Evolutionary conservation across 92 coral and sea anemone genomes (phyloP).

Genomic region (Siderastrea siderea): DNA sequence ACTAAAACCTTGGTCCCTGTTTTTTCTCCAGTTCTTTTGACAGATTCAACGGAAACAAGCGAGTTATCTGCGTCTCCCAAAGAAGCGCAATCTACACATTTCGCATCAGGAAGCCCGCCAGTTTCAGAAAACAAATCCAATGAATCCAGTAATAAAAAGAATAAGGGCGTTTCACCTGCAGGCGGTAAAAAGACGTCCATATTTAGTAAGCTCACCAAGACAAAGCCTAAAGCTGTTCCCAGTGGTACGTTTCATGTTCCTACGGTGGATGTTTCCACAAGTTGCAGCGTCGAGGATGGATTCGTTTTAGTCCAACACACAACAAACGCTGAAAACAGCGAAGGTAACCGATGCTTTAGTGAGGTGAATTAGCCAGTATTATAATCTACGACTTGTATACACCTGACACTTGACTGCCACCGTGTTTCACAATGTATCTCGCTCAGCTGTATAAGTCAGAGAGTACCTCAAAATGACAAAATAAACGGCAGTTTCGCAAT

Average conservation of each 20-base stretch:
- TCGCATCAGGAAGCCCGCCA: conserved; percentile 27
- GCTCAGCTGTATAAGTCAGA: no score
- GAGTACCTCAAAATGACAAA: neutral
- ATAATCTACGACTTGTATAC: neutral
- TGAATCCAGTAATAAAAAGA: neutral
- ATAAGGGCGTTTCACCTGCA: conserved; percentile 3
- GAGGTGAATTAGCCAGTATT: neutral
- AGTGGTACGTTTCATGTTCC: conserved; percentile 19
- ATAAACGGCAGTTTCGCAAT: neutral
- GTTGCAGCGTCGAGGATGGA: conserved; percentile 59
- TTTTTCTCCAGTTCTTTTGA: conserved; percentile 1
- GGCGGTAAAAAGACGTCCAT: conserved; percentile 61
- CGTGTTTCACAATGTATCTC: neutral
- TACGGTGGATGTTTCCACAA: conserved; percentile 2
- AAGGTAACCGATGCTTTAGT: conserved; percentile 6
- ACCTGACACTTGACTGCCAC: neutral
- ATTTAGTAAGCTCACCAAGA: conserved; percentile 75
- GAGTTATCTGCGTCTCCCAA: conserved; percentile 10
- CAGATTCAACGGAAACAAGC: conserved; percentile 16
- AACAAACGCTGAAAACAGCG: neutral
- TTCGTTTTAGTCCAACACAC: conserved; percentile 40
- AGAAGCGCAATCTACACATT: neutral
- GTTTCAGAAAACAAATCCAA: conserved; percentile 15
- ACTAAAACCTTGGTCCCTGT: conserved; percentile 2
- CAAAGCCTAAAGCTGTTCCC: conserved; percentile 63